Base-by-base conservation (phyloP, 2,888 invertebrate genomes). In the Cerceris rybyensis region DNA sequence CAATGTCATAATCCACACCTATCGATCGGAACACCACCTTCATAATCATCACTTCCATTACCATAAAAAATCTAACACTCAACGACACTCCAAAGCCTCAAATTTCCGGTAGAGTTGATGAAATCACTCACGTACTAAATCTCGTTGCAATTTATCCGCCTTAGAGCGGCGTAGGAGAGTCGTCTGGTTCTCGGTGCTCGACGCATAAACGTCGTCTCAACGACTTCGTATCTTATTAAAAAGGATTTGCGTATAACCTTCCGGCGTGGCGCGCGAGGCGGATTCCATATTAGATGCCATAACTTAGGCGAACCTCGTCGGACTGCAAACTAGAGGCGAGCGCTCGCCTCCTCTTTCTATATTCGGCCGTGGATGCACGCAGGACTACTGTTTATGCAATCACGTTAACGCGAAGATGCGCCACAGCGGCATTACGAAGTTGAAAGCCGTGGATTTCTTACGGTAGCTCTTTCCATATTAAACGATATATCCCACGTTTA, bases 231-330 rank as follows among this genome's bases (percentile, higher is more conserved):
- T 69, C 64, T 54, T 69, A 76, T 76, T 77, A 66, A 66, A 63
- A 83, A 77, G 75, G 65, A 70, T 77, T 68, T 67, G 52, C 75
- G 50, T 43, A 49, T 28, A 41, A 77, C 59, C 58, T 73, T 55
- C 28, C 57, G 54, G 42, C 52, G 52, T 50, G 17, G 28, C 9
- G 54, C 59, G 52, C 65, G 61, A 76, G 61, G 61, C 50, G 54
- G 67, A 75, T 75, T 78, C 75, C 60, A 81, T 74, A 86, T 85
- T 76, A 63, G 60, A 73, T 64, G 67, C 75, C 54, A 52, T 74
- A 86, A 85, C 54, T 83, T 66, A 83, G 17, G 52, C 17, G 65
- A 57, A 52, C 50, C 55, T 42, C 69, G 70, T 42, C 58, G 52
- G 13, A 75, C 55, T 65, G 67, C 50, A 58, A 67, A 77, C 59